A percentile compares a stretch with the other conserved stretches of the same genome.
Conservation (phyloP, 2,888 invertebrate genomes). For the Heliconius ethilla region DNA sequence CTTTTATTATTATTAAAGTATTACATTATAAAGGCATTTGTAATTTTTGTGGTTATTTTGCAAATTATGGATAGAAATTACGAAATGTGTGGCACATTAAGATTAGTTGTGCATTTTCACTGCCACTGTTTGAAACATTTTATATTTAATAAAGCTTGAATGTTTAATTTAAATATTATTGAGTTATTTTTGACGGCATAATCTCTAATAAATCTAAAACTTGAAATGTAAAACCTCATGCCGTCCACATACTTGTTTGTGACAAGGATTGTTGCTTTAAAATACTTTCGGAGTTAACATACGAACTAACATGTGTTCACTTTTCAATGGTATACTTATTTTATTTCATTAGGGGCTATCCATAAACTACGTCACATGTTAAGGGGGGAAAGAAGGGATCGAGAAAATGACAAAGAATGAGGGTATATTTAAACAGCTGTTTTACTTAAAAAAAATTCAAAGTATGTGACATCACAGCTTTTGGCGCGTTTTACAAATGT, state of each 20-base stretch:
- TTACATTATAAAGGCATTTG: not conserved
- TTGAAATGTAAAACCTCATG: constrained; percentile 45
- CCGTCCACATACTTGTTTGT: constrained; percentile 64
- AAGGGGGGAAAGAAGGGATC: too few relatives aligned
- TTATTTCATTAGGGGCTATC: constrained; percentile 14
- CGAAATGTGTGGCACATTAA: constrained; percentile 13
- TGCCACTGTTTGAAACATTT: constrained; percentile 10
- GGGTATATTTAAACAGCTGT: not conserved
- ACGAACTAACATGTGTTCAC: constrained; percentile 66
- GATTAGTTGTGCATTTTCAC: constrained; percentile 10
- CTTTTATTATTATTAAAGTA: not conserved
- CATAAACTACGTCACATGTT: not conserved
- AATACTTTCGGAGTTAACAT: constrained; percentile 46
- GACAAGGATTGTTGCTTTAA: constrained; percentile 63
- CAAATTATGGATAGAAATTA: not conserved
- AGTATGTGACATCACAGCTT: not conserved
- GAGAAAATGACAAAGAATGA: too few relatives aligned
- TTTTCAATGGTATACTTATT: constrained; percentile 25
- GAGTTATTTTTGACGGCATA: constrained; percentile 35
- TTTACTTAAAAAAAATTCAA: not conserved
- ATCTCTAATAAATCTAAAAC: constrained; percentile 35
- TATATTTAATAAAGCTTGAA: not conserved
- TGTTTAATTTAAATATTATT: not conserved
- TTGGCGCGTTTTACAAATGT: not conserved
- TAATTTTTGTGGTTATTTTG: constrained; percentile 1